Conservation (phyloP, 1,140 invertebrate species). For the Philotrypesis tridentata region DNA sequence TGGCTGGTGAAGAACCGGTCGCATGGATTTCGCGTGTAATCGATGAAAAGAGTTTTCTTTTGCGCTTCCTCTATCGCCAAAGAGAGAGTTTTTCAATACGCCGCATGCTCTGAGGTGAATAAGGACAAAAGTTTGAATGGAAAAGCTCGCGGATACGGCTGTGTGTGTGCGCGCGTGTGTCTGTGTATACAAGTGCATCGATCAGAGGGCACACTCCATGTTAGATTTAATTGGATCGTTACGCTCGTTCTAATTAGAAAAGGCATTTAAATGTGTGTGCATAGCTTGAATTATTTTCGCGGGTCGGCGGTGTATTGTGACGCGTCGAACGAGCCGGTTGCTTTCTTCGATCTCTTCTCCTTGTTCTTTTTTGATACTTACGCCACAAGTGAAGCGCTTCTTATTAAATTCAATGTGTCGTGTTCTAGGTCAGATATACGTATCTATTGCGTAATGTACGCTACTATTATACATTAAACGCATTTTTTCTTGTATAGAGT, state of each 20-base stretch:
- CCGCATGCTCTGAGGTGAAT: background rate
- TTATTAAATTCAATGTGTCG: conserved; percentile 2
- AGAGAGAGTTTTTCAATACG: background rate
- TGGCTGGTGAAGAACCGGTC: background rate
- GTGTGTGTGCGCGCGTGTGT: too few species aligned
- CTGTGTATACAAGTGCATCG: background rate
- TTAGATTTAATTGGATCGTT: background rate
- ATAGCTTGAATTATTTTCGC: too few species aligned
- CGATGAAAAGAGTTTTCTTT: background rate
- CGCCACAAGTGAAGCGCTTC: background rate
- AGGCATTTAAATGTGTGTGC: background rate
- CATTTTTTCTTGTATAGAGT: too few species aligned
- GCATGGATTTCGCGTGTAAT: background rate
- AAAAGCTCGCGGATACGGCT: background rate
- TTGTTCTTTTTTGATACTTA: background rate
- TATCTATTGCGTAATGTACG: background rate
- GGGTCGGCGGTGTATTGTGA: background rate
- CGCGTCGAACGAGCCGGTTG: background rate
- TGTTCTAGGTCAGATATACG: background rate
- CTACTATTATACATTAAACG: background rate
- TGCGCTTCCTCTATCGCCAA: background rate
- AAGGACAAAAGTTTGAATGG: background rate
- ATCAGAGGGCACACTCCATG: too few species aligned
- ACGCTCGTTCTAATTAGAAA: background rate
- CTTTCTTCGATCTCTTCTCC: background rate